Percentiles rank a stretch among this genome's conserved stretches.
Evolutionary conservation across 2,888 invertebrate genomes (phyloP).

Genomic region (Ennomos quercinarius): DNA sequence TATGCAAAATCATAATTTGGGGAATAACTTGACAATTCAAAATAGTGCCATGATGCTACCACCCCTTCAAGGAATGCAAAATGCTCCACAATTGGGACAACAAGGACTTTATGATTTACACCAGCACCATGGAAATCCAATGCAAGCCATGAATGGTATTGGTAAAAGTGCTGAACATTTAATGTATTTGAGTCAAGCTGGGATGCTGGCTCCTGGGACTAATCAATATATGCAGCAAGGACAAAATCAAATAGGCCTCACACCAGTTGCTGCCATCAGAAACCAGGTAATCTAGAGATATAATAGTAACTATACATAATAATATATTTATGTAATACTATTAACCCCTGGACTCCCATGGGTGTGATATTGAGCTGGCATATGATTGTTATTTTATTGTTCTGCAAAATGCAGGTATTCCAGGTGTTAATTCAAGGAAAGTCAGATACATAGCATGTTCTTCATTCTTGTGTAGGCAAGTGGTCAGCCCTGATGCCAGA

Average conservation of each 20-base stretch:
- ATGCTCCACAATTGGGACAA: slow-evolving; percentile 80
- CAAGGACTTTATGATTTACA: slow-evolving; percentile 82
- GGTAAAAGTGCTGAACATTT: slow-evolving; percentile 81
- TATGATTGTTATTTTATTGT: no score
- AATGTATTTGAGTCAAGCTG: slow-evolving; percentile 81
- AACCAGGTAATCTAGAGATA: slow-evolving; percentile 69
- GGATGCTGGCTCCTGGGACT: slow-evolving; percentile 85
- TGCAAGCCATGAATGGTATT: slow-evolving; percentile 83
- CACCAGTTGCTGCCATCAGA: slow-evolving; percentile 78
- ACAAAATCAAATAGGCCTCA: slow-evolving; percentile 85
- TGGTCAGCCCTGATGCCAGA: no score
- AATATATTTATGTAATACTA: background rate
- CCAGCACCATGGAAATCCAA: slow-evolving; percentile 77
- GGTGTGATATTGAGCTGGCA: no score
- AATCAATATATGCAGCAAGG: slow-evolving; percentile 87
- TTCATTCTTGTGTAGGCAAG: no score
- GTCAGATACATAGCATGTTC: slow-evolving; percentile 43
- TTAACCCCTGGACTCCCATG: no score
- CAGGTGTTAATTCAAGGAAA: slow-evolving; percentile 1
- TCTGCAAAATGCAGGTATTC: no score
- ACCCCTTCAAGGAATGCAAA: slow-evolving; percentile 79
- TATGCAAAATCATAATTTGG: slow-evolving; percentile 79
- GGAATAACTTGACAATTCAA: slow-evolving; percentile 74
- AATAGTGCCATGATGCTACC: slow-evolving; percentile 82
- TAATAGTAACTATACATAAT: background rate